Evolutionary conservation across 2,888 invertebrate genomes (phyloP).

Genomic region (Argyresthia albistria): DNA sequence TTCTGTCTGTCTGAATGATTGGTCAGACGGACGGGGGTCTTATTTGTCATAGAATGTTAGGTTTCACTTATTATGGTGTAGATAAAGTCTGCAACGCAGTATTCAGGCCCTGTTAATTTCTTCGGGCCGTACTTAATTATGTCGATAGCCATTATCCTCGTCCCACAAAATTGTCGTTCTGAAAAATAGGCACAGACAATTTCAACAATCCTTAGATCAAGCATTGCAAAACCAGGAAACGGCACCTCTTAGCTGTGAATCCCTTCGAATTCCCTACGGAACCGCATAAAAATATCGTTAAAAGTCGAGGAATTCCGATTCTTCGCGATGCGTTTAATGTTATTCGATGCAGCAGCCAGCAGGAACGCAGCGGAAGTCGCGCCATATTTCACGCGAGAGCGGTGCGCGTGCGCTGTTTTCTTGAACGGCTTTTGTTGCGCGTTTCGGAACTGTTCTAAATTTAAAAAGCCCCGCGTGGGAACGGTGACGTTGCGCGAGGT

Average conservation of each 20-base stretch:
- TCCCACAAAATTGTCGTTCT: no score
- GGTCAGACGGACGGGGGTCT: background rate
- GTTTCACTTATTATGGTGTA: no score
- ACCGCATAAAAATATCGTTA: background rate
- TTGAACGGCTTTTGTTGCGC: background rate
- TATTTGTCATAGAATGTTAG: no score
- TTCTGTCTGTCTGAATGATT: background rate
- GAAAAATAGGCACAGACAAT: no score
- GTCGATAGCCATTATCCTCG: no score
- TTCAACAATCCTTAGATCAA: no score
- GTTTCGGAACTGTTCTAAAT: slow-evolving; percentile 4
- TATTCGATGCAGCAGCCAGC: slow-evolving; percentile 1
- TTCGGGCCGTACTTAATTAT: no score
- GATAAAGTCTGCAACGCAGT: no score
- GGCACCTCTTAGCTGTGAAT: no score
- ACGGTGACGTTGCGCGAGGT: slow-evolving; percentile 2
- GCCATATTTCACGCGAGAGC: slow-evolving; percentile 14
- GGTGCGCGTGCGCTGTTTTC: slow-evolving; percentile 23
- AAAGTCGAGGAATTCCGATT: background rate
- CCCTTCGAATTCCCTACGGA: background rate
- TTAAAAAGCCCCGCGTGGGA: slow-evolving; percentile 7
- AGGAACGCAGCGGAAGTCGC: slow-evolving; percentile 2
- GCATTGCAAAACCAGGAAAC: no score
- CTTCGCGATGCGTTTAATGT: slow-evolving; percentile 11
- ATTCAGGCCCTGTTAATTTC: no score